A percentile compares a stretch with the other conserved stretches of the same genome.
Conservation (phyloP, 2,888 invertebrate species). For the Limulus polyphemus region DNA sequence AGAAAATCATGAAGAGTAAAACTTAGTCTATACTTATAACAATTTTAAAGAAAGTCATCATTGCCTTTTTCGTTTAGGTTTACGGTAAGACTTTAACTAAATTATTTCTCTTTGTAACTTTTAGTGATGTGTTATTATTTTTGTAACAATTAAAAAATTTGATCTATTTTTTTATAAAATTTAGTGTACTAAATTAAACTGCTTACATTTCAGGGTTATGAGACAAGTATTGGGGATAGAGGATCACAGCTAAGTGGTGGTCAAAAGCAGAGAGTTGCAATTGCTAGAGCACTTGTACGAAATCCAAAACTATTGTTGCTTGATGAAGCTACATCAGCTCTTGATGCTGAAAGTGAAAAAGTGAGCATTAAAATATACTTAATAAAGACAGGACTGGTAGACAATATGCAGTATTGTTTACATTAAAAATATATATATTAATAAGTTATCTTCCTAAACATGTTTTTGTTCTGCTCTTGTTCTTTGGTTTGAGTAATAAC, state of each 20-base stretch:
- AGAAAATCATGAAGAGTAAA: too few species aligned
- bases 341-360: constrained; percentile 37
- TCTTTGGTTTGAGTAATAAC: too few species aligned
- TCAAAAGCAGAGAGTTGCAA: constrained; percentile 34
- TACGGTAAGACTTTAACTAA: background rate
- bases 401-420: too few species aligned
- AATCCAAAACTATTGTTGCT: constrained; percentile 28
- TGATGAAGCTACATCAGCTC: constrained; percentile 38
- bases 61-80: too few species aligned
- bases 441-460: too few species aligned
- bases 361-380: constrained; percentile 2
- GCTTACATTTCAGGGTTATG: constrained; percentile 38
- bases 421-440: too few species aligned
- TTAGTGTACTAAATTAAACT: background rate
- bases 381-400: too few species aligned
- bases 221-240: constrained; percentile 32
- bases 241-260: constrained; percentile 40
- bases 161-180: too few species aligned
- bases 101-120: background rate
- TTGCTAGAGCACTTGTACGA: constrained; percentile 28
- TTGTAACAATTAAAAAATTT: too few species aligned
- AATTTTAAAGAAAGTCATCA: too few species aligned
- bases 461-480: too few species aligned
- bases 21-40: too few species aligned
- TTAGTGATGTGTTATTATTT: background rate